Evolutionary conservation across 2,797 vertebrate genomes (phyloP).

Genomic region (Rhabdophis nuchalis): DNA sequence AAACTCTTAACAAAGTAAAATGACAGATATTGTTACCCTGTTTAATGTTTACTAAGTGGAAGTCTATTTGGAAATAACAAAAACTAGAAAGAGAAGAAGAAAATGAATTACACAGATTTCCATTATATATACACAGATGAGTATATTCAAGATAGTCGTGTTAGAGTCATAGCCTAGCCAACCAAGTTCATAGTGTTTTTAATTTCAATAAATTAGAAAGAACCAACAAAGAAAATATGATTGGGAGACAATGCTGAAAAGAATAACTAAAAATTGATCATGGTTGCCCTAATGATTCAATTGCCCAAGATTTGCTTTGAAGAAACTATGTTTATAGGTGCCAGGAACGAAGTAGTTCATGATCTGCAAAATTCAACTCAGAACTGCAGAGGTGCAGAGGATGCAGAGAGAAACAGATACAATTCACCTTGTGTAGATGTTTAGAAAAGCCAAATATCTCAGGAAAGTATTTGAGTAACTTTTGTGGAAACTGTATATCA

Average conservation of each 20-base stretch:
- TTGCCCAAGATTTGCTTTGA: neutral
- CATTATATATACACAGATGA: neutral
- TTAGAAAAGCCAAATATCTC: neutral
- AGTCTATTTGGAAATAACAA: slow-evolving; percentile 80
- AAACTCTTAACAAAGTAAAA: slow-evolving; percentile 59
- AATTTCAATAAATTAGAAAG: slow-evolving; percentile 82
- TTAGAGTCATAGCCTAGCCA: slow-evolving; percentile 73
- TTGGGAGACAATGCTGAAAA: neutral
- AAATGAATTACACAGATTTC: slow-evolving; percentile 84
- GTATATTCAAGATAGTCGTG: slow-evolving; percentile 74
- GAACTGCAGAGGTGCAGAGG: neutral
- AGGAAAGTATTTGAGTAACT: neutral
- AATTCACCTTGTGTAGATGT: neutral
- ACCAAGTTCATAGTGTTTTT: slow-evolving; percentile 79
- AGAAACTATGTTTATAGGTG: neutral
- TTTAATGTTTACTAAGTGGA: slow-evolving; percentile 78
- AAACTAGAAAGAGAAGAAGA: slow-evolving; percentile 79
- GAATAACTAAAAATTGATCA: neutral
- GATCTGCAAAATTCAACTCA: neutral
- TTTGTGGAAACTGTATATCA: neutral
- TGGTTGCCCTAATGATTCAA: neutral
- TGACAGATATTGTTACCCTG: slow-evolving; percentile 57
- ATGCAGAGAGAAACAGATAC: neutral
- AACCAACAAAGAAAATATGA: slow-evolving; percentile 45
- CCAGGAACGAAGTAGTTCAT: neutral